Evolutionary conservation across 2,113 vertebrate species (phyloP), one percentile per base, ranked within the genome.

Genomic region (Phoenicopterus ruber): DNA sequence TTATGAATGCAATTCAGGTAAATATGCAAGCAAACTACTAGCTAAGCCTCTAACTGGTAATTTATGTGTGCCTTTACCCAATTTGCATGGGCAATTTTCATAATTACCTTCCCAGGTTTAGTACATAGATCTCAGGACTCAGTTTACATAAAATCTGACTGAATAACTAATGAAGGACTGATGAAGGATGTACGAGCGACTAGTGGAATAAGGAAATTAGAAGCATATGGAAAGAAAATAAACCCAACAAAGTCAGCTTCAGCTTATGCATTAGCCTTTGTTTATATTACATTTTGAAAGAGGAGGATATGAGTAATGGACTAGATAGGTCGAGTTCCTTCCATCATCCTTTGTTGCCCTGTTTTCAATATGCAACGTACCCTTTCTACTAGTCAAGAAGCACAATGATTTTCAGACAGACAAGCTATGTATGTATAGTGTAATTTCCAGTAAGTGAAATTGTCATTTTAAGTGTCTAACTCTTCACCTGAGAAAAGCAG

Each of bases 51-150:
- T 77, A 95, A 91, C 93, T 95, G 73, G 66, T 58, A 96, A 96
- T 97, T 96, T 94, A 93, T 91, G 73, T 94, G 89, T 95, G 86
- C 42, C 70, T 91, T 95, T 89, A 80, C 91, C 34, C 81, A 95
- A 94, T 97, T 94, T 97, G 74, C 94, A 93, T 67, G 58, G 84
- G 42, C 78, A 97, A 94, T 97, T 94, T 94, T 94, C 89, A 82
- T 93, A 85, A 97, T 95, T 94, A 93, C 42, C 83, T 85, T 91
- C 62, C 42, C 49, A 88, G 91, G 86, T 93, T 95, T 87, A 89
- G 66, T 77, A 93, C 66, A 32, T 31, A 91, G 88, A 93, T 91
- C 81, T 94, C 38, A 38, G 78, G 81, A 87, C 58, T 81, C 52
- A 52, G 82, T 92, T 87, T 94, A 94, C 82, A 87, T 47, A 72